Evolutionary conservation across 1,140 invertebrate genomes (phyloP).

Genomic region (Fopius arisanus): DNA sequence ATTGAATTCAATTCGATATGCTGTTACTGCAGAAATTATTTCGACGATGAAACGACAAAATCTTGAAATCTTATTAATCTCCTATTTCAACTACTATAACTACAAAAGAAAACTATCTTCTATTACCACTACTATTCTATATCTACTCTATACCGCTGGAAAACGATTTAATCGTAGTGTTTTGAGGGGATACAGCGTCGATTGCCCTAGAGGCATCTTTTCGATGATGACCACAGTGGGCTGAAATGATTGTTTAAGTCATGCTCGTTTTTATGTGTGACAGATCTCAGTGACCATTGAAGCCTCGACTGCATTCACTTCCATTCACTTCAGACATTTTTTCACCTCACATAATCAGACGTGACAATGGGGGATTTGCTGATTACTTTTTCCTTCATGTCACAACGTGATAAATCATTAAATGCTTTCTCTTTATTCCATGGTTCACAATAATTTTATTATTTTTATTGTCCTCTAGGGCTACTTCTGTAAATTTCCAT

Average conservation of each 20-base stretch:
- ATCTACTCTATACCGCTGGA: slow-evolving; percentile 50
- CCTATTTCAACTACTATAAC: slow-evolving; percentile 19
- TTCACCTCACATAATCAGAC: too few relatives aligned
- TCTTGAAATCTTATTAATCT: background rate
- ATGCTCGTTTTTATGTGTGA: slow-evolving; percentile 48
- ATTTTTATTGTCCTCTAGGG: too few relatives aligned
- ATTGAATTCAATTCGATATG: slow-evolving; percentile 8
- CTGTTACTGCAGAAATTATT: slow-evolving; percentile 23
- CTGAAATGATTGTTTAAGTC: slow-evolving; percentile 36
- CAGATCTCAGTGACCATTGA: slow-evolving; percentile 63
- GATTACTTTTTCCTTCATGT: background rate
- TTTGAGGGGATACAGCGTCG: slow-evolving; percentile 47
- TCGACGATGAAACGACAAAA: background rate
- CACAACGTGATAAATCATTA: too few relatives aligned
- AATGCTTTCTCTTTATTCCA: too few relatives aligned
- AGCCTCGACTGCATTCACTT: slow-evolving; percentile 42
- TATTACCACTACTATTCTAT: slow-evolving; percentile 42
- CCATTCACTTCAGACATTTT: background rate
- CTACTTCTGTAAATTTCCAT: too few relatives aligned
- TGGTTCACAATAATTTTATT: too few relatives aligned
- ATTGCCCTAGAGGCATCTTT: background rate
- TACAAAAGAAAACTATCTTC: slow-evolving; percentile 15
- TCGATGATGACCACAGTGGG: slow-evolving; percentile 25
- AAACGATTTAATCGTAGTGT: slow-evolving; percentile 47
- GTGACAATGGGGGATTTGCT: too few relatives aligned